Evolutionary conservation across 2,888 invertebrate species (phyloP), one percentile per base, ranked within the genome.

Genomic region (Pollenia griseotomentosa): DNA sequence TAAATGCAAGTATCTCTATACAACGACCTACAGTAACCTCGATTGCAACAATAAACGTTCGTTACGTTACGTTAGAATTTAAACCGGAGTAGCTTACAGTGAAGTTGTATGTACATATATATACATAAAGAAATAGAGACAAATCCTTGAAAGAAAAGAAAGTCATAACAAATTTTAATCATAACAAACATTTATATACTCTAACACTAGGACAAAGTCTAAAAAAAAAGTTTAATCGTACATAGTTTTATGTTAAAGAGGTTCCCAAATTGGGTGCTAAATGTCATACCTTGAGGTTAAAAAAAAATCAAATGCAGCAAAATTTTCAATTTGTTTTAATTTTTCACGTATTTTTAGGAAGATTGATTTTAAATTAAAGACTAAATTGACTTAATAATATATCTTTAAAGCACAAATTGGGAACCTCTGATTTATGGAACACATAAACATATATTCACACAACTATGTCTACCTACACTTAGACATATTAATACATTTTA

Each of bases 161-260:
- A 87, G 86, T 87, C 86, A 87, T 81, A 85, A 81, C 77, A 87
- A 87, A 87, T 87, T 87, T 68, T 78, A 71, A 87, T 84, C 84
- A 84, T 57, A 73, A 80, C 63, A 84, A 71, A 77, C 78, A 85
- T 77, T 81, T 75, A 65, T 74, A 70, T 51, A 82, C 61, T 73
- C 78, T n/a, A 79, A 84, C 59, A 78, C 66, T n/a, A 59, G 66
- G 11, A 68, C 70, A 79, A 48, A 23, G 23, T 33, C 11, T 73
- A 2, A 55, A 51, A 74, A 51, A 33, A 33, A 5, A 6, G 4
- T 33, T 6, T 33, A 33, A 33, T 33, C 33, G 33, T 33, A 6
- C 33, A 33, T 33, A 33, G 33, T 33, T 33, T 33, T 33, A 33
- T 33, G 33, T 33, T 33, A 1, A 33, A 33, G 33, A 33, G 33